Evolutionary conservation across 1,140 invertebrate species (phyloP), one percentile per base, ranked within the genome.

Genomic region (Ceratina japonica): DNA sequence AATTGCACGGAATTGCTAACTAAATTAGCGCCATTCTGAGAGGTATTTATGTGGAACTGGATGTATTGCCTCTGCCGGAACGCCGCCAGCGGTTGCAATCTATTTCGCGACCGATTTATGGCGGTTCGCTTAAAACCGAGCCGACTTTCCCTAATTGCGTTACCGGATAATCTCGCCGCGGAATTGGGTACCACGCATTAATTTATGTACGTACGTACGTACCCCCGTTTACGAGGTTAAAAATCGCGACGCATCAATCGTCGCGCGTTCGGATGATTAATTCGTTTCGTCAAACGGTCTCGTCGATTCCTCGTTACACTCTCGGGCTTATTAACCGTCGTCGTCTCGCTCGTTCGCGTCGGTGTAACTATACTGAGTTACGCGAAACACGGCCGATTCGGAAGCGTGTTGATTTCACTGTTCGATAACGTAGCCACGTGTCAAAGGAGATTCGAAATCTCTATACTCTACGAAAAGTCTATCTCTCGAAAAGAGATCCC

Each of bases 101-200:
- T 61, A 71, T 77, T 83, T 83, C 61, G 20, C 72, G 62, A 61
- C 61, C 79, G 65, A 82, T 81, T 81, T 83, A 77, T 49, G 62
- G 81, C 59, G 31, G 65, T 59, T 79, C 52, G 51, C 56, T 79
- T 69, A 58, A 81, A 51, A 51, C 20, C 44, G 51, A 22, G 20
- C 22, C 75, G 51, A 18, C 20, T 64, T 44, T 31, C 10, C 66
- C 44, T 71, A 83, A 82, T 82, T 69, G 37, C 44, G 64, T n/a
- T 54, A 54, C 18, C 74, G 24, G 24, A 63, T 59, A 54, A 61
- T 51, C 58, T 52, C 27, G 20, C 63, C 66, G 58, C 70, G 31
- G 20, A 22, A 44, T 44, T 44, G 37, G 37, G 37, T 44, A 44
- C 37, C 37, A 7, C 37, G 37, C 10, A 44, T 44, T 44, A 44